A percentile compares a stretch with the other conserved stretches of the same genome.
Conservation (phyloP, 1,140 invertebrate species). For the Sitobion miscanthi region DNA sequence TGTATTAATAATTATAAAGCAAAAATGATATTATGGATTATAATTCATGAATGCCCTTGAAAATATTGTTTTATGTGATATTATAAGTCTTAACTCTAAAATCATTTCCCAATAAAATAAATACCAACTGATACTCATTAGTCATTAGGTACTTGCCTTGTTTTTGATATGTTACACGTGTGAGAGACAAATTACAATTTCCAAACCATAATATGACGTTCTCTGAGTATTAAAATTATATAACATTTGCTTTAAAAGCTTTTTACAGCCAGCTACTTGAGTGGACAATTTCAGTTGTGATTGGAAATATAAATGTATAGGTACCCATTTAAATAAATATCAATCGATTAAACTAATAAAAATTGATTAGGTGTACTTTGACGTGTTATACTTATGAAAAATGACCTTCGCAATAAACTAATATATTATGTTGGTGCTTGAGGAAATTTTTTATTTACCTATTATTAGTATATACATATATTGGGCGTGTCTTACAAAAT, state of each 20-base stretch:
- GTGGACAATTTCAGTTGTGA: conserved; percentile 8
- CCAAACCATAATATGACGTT: not conserved
- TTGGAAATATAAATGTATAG: not conserved
- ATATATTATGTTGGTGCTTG: not conserved
- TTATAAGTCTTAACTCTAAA: not conserved
- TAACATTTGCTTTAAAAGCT: not conserved
- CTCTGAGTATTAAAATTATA: not conserved
- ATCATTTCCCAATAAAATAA: not conserved
- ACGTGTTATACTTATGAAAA: not conserved
- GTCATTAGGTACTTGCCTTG: too few relatives aligned
- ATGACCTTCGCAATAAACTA: conserved; percentile 1
- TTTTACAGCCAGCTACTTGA: not conserved
- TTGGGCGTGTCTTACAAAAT: not conserved
- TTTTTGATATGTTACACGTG: not conserved
- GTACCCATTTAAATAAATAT: not conserved
- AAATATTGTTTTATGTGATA: conserved; percentile 1
- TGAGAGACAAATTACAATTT: not conserved
- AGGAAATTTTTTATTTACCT: not conserved
- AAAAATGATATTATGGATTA: not conserved
- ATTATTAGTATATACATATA: not conserved
- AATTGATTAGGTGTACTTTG: not conserved
- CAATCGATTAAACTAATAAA: not conserved
- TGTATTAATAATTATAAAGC: not conserved
- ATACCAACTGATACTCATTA: not conserved
- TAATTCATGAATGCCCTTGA: not conserved